Evolutionary conservation across 1,140 invertebrate genomes (phyloP).

Genomic region (Drosophila hydei): DNA sequence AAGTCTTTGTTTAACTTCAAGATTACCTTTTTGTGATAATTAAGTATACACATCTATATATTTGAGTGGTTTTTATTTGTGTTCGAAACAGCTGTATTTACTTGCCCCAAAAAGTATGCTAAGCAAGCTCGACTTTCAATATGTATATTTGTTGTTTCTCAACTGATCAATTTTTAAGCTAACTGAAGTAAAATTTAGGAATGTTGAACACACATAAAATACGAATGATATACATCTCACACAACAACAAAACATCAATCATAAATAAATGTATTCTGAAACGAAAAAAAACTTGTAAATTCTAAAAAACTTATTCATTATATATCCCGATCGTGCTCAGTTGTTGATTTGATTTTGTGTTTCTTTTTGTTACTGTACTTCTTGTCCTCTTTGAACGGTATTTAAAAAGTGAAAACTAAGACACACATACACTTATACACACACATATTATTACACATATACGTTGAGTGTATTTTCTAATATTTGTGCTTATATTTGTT

Average conservation of each 20-base stretch:
- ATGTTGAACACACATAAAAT: constrained; percentile 3
- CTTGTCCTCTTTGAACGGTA: constrained; percentile 44
- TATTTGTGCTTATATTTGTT: constrained; percentile 43
- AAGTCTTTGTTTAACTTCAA: no score
- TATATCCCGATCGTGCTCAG: constrained; percentile 74
- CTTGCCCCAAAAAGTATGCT: neutral
- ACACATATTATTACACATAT: constrained; percentile 20
- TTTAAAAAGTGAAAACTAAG: constrained; percentile 11
- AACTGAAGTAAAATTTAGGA: neutral
- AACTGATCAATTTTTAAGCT: neutral
- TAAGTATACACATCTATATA: no score
- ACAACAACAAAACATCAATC: neutral
- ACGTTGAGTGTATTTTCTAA: constrained; percentile 47
- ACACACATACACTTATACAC: constrained; percentile 22
- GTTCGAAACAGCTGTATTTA: neutral
- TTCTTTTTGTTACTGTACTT: constrained; percentile 52
- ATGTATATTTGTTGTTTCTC: constrained; percentile 3
- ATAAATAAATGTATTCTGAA: neutral
- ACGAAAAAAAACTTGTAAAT: neutral
- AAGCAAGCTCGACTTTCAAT: neutral
- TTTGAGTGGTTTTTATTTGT: no score
- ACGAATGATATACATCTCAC: neutral
- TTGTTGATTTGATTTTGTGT: constrained; percentile 69
- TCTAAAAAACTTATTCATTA: constrained; percentile 53
- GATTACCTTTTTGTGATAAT: no score